Conservation (phyloP, 2,797 vertebrate genomes). For the Labeo calbasu region DNA sequence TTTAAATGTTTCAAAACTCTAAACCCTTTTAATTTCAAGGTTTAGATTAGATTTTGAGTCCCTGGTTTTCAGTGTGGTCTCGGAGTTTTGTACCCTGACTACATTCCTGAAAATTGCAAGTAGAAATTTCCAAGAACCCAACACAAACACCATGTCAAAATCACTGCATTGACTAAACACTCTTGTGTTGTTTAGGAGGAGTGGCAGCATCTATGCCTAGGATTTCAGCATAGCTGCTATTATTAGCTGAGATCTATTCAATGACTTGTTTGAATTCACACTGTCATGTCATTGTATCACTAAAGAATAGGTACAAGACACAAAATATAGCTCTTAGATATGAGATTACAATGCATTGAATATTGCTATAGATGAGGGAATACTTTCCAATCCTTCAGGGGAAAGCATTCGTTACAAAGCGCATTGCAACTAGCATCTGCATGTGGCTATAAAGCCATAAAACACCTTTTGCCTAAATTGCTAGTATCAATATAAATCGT, state of each 20-base stretch:
- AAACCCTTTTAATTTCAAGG: not conserved
- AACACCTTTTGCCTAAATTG: not conserved
- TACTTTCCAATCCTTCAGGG: not conserved
- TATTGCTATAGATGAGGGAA: not conserved
- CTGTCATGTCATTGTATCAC: not conserved
- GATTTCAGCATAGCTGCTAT: not conserved
- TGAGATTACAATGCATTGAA: not conserved
- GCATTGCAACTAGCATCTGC: not conserved
- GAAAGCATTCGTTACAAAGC: not conserved
- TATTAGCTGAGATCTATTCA: not conserved
- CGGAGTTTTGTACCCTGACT: not conserved
- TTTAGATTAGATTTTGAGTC: not conserved
- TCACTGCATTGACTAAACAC: not conserved
- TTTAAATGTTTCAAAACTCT: not conserved
- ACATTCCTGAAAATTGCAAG: not conserved
- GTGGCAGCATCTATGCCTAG: not conserved
- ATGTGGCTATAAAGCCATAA: not conserved
- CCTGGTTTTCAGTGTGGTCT: not conserved
- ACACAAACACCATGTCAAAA: not conserved
- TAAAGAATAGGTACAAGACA: slow-evolving; percentile 7
- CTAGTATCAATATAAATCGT: not conserved
- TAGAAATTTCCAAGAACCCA: not conserved
- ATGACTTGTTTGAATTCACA: not conserved
- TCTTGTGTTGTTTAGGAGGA: slow-evolving; percentile 13
- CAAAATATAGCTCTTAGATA: not conserved